Base-by-base conservation (phyloP, 2,113 vertebrate species). In the Calidris pygmaea region DNA sequence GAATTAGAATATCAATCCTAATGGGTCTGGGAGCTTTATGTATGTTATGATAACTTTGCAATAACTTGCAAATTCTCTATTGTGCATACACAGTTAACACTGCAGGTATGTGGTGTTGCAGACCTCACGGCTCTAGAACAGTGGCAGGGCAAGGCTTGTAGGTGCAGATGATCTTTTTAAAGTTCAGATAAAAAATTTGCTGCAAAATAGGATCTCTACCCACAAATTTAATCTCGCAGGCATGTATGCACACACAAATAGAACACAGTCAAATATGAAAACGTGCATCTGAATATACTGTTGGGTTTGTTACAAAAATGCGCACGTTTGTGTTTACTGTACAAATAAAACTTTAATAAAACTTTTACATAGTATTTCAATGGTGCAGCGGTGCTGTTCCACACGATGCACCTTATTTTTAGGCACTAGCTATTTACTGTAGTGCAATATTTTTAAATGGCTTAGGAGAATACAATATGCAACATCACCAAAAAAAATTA, bases 401-500 rank as follows among this genome's bases (percentile, higher is more conserved):
- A 83, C 55, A 50, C 26, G 48, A 88, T 47, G 41, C 43, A 70
- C 45, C 53, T 91, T 85, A 91, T 87, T 95, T 96, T 83, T 85
- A 90, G 79, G 75, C 75, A 63, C 18, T 74, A 83, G 50, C 8
- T 91, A 91, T 93, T 96, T 93, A 88, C 74, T 63, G 18, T 70
- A 59, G 29, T 85, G 78, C 45, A 85, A 12, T 87, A 91, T 83
- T 90, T 81, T 96, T 66, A 85, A 96, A 91, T 85, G 62, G 87
- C 75, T 93, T 89, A 88, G 90, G 50, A 91, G 71, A 80, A 77
- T 55, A 86, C 58, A 90, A 86, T 84, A 74, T 95, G 85, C 87
- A 90, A 29, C 87, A 77, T 93, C 89, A 90, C 90, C 67, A 85
- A 95, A 95, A 39, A 93, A 93, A 95, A 93, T 91, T 91, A 88